These are phyloP conservation scores for Crematogaster levior DNA, from an alignment of 2,888 invertebrate species.

Conservation along the genomic window DNA sequence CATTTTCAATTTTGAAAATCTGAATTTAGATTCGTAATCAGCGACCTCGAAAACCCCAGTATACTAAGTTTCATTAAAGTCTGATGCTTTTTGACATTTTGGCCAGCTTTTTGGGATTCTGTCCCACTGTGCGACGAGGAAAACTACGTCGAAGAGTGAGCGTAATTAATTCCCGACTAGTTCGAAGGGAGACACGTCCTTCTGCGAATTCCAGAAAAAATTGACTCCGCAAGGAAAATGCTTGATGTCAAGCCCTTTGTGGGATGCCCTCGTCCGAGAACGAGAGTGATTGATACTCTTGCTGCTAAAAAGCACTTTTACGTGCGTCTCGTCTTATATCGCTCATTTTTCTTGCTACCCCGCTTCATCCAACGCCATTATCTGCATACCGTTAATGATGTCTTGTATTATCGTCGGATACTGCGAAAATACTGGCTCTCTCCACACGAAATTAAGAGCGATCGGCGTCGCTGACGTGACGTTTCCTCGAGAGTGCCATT, in stretches of 20 bases:
- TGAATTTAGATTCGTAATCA: too few species aligned
- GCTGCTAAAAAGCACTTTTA: slow-evolving; percentile 27
- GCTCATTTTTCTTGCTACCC: slow-evolving; percentile 23
- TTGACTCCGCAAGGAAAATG: not conserved
- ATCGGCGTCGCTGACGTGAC: slow-evolving; percentile 30
- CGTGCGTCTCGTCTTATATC: slow-evolving; percentile 24
- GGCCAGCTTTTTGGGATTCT: too few species aligned
- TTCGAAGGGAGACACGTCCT: slow-evolving; percentile 19
- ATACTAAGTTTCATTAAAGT: too few species aligned
- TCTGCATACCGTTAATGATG: slow-evolving; percentile 41
- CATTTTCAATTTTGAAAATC: too few species aligned
- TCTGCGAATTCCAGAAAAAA: slow-evolving; percentile 37
- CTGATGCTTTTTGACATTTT: too few species aligned
- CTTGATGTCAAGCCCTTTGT: slow-evolving; percentile 5
- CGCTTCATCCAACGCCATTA: slow-evolving; percentile 4
- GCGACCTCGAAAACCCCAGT: too few species aligned
- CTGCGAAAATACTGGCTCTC: slow-evolving; percentile 1
- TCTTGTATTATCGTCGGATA: slow-evolving; percentile 31
- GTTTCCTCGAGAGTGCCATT: slow-evolving; percentile 37
- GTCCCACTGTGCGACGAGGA: too few species aligned
- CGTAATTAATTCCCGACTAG: slow-evolving; percentile 38
- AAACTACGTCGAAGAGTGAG: slow-evolving; percentile 41
- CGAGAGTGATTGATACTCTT: slow-evolving; percentile 47
- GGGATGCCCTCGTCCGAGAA: slow-evolving; percentile 25
- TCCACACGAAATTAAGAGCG: slow-evolving; percentile 37